These are phyloP conservation scores for Ptyas mucosa DNA, from an alignment of 2,113 vertebrate species.

Conservation along the genomic window DNA sequence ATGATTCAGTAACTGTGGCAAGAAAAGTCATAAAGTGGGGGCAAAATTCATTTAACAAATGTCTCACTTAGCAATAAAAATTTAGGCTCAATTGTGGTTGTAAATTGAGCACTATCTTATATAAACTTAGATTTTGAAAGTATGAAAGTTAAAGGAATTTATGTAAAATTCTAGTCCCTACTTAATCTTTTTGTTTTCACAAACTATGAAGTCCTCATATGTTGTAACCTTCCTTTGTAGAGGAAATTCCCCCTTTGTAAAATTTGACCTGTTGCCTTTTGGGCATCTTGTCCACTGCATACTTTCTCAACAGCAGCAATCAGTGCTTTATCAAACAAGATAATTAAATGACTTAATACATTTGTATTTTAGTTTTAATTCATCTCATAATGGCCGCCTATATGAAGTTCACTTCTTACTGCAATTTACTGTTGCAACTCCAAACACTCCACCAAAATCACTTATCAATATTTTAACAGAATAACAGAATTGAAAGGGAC, in stretches of 20 bases:
- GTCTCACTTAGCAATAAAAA: background rate
- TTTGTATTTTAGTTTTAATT: background rate
- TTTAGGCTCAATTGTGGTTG: background rate
- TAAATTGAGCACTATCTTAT: background rate
- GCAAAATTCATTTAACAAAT: background rate
- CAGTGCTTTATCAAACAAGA: background rate
- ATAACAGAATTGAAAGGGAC: background rate
- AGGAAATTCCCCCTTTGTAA: background rate
- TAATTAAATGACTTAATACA: background rate
- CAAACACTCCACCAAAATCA: background rate
- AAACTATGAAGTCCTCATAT: background rate
- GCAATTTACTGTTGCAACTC: background rate
- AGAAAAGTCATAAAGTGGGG: no score
- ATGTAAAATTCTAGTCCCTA: background rate
- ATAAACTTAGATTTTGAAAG: background rate
- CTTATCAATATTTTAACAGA: background rate
- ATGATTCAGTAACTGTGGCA: background rate
- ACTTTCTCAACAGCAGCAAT: background rate
- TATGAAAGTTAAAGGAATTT: background rate
- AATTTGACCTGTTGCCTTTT: background rate
- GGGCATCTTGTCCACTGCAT: background rate
- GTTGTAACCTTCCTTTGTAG: background rate
- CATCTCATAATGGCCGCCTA: background rate
- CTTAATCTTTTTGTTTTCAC: background rate
- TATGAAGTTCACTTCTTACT: background rate